Percentiles rank a stretch among this genome's conserved stretches.
phyloP scores from a whole-genome alignment of 2,888 invertebrate species.

The Pyrgus malvae region DNA sequence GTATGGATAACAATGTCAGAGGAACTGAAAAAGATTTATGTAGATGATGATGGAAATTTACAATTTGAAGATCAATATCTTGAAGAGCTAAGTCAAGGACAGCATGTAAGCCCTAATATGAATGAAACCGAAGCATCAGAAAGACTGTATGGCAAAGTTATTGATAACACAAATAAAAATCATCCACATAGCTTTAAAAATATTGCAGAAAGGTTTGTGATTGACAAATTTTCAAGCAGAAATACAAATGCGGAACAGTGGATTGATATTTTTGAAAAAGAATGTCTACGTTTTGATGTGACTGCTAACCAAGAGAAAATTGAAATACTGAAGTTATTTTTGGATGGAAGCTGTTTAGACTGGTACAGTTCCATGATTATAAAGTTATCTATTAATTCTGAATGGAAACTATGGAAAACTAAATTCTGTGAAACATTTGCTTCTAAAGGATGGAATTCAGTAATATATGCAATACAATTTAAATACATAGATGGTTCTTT shows the following conservation, averaged over 20 bases:
- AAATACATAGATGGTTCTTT: slow-evolving; percentile 40
- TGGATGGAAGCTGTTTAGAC: slow-evolving; percentile 34
- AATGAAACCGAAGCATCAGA: not conserved
- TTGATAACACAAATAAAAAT: slow-evolving; percentile 27
- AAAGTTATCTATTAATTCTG: not conserved
- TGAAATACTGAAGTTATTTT: slow-evolving; percentile 37
- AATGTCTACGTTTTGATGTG: slow-evolving; percentile 37
- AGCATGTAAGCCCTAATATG: not conserved
- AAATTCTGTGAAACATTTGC: slow-evolving; percentile 37
- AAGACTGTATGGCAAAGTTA: slow-evolving; percentile 33
- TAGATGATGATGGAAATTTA: slow-evolving; percentile 33
- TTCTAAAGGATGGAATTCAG: slow-evolving; percentile 38
- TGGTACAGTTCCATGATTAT: slow-evolving; percentile 4
- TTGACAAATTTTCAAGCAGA: slow-evolving; percentile 40
- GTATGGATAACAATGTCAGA: slow-evolving; percentile 32
- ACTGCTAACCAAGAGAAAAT: slow-evolving; percentile 36
- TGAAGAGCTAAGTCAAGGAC: slow-evolving; percentile 31
- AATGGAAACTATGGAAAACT: slow-evolving; percentile 32
- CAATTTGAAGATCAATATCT: slow-evolving; percentile 30
- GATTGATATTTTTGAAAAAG: slow-evolving; percentile 41
- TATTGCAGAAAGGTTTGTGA: slow-evolving; percentile 38
- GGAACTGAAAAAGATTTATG: slow-evolving; percentile 22
- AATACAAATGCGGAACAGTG: slow-evolving; percentile 36
- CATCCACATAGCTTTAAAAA: slow-evolving; percentile 34
- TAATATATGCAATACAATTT: slow-evolving; percentile 37